phyloP scores from a whole-genome alignment of 2,888 invertebrate species.

The Drosophila paranaensis region DNA sequence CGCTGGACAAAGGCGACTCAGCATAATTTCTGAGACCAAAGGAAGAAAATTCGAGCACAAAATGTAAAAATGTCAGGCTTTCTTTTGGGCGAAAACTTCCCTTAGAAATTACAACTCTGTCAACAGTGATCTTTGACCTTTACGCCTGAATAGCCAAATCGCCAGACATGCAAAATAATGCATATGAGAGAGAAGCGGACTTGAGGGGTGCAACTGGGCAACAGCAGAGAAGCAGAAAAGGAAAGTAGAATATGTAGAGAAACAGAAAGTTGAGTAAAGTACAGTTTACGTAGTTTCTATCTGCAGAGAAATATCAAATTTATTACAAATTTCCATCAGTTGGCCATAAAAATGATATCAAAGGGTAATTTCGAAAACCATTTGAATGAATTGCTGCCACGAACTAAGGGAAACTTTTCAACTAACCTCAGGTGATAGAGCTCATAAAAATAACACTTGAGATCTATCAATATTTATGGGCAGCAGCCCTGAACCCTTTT shows the following conservation, averaged over 20 bases:
- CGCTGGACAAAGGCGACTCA: conserved; percentile 58
- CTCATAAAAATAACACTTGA: conserved; percentile 62
- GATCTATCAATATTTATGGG: conserved; percentile 70
- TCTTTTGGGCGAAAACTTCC: conserved; percentile 43
- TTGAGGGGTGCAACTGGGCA: conserved; percentile 63
- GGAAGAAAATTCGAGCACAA: conserved; percentile 66
- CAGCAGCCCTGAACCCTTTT: conserved; percentile 69
- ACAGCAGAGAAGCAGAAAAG: neutral
- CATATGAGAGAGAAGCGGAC: conserved; percentile 56
- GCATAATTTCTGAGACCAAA: conserved; percentile 54
- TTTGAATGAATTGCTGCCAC: conserved; percentile 59
- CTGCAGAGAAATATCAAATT: conserved; percentile 41
- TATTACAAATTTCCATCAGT: conserved; percentile 68
- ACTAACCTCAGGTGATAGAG: conserved; percentile 40
- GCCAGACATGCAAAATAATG: conserved; percentile 80
- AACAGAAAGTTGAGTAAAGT: neutral
- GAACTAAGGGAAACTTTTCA: conserved; percentile 37
- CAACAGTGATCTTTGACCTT: conserved; percentile 82
- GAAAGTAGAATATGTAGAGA: neutral
- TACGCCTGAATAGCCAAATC: conserved; percentile 77
- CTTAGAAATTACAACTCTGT: conserved; percentile 56
- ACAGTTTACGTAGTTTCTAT: conserved; percentile 14
- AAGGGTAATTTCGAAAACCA: conserved; percentile 56
- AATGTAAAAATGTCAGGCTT: conserved; percentile 42
- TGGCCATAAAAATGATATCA: conserved; percentile 71